Evolutionary conservation across 1,140 invertebrate genomes (phyloP), one percentile per base, ranked within the genome.

Genomic region (Papilio machaon): DNA sequence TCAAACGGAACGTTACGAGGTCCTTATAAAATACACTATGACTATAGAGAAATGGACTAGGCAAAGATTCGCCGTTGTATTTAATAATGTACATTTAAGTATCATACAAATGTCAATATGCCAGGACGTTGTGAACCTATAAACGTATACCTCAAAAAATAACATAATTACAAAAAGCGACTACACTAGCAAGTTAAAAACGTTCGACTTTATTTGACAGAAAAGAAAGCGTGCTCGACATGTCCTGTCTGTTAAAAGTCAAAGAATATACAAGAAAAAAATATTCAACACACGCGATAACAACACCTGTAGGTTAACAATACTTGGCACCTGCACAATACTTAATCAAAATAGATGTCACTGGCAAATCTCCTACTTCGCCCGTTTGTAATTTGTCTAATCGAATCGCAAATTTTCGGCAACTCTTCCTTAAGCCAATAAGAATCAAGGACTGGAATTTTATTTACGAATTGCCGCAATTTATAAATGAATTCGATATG

Each of bases 261-360:
- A 58, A 58, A 58, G 54, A 8, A 58, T 17, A 15, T 35, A 30
- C 30, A 64, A 10, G 19, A 64, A 64, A 30, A 15, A 7, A 13
- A 15, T 35, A 70, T 70, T 70, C 64, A 70, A 35, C 6, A 15
- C 64, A 70, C 64, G 64, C 64, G 64, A 35, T 30, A 13, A 70
- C 64, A 70, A 70, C 64, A 70, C 64, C 64, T 70, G 64, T 70
- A 70, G 64, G 64, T 70, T 70, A 5, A 70, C 30, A 70, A 70
- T 70, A 38, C 64, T 38, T 70, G 64, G 64, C 64, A 70, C 64
- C 64, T 70, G 64, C 15, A 64, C 60, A 64, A 64, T 64, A 70
- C 30, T 35, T 70, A 70, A 70, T 70, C 64, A 70, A 70, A 70
- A 35, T 35, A 19, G n/a, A 58, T 58, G 54, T 58, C 54, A 9